Evolutionary conservation across 37 sponge, comb jelly and placozoan genomes (phyloP).

Genomic region (Aphrocallistes beatrix): DNA sequence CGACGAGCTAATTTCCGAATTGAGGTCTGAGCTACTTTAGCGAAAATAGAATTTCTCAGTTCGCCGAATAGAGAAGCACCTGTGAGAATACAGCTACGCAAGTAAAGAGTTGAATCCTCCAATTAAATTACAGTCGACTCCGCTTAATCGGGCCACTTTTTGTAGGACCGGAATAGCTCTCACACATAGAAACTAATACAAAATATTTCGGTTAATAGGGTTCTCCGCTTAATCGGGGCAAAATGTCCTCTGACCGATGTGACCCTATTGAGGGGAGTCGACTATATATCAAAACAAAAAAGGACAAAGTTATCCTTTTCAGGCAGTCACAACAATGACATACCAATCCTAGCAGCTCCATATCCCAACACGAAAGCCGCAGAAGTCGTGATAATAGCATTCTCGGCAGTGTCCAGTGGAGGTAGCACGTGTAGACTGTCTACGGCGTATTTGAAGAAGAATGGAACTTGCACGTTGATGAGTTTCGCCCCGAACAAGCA

Average conservation of each 20-base stretch:
- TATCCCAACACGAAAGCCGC: constrained; percentile 76
- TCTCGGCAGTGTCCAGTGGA: constrained; percentile 36
- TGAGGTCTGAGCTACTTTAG: constrained; percentile 83
- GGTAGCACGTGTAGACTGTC: constrained; percentile 54
- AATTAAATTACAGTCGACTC: not conserved
- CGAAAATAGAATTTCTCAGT: constrained; percentile 82
- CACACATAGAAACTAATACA: too few relatives aligned
- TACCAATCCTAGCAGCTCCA: constrained; percentile 28
- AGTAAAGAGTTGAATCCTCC: not conserved
- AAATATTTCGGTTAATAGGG: too few relatives aligned
- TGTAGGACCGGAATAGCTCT: too few relatives aligned
- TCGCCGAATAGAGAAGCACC: constrained; percentile 68
- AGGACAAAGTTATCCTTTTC: not conserved
- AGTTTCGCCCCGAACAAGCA: constrained; percentile 33
- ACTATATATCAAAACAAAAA: not conserved
- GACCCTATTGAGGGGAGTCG: too few relatives aligned
- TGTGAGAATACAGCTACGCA: not conserved
- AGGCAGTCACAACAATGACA: not conserved
- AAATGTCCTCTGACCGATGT: too few relatives aligned
- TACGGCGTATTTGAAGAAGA: constrained; percentile 82
- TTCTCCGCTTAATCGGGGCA: too few relatives aligned
- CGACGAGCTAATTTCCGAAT: constrained; percentile 70
- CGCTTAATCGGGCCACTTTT: too few relatives aligned
- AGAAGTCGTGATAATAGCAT: constrained; percentile 55
- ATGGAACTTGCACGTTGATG: constrained; percentile 72